A percentile compares a stretch with the other conserved stretches of the same genome.
Conservation (phyloP, 2,888 invertebrate species). For the Andrena marginata region DNA sequence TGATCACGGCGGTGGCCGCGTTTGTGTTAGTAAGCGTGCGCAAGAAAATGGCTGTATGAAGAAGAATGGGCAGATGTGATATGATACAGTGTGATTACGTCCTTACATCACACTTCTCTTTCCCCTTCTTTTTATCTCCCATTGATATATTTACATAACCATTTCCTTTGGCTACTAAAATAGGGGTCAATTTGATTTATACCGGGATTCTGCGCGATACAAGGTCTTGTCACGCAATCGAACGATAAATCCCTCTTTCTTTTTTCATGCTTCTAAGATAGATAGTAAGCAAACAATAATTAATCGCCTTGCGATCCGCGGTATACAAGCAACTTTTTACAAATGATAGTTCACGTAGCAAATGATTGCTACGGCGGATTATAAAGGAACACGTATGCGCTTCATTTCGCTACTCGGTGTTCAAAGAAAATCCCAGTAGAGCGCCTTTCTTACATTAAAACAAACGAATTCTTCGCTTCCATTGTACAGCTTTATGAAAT, state of each 20-base stretch:
- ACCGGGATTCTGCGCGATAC: slow-evolving; percentile 7
- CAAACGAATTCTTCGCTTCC: no score
- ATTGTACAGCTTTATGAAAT: no score
- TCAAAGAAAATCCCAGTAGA: no score
- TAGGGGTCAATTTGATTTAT: slow-evolving; percentile 51
- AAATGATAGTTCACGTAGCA: no score
- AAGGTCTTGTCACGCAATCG: slow-evolving; percentile 19
- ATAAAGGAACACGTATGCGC: no score
- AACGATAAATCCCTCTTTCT: not conserved
- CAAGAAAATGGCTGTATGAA: not conserved
- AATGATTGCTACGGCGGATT: no score
- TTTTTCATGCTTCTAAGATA: not conserved
- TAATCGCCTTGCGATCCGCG: no score
- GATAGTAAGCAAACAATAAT: not conserved
- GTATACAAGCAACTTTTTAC: no score
- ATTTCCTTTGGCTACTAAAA: slow-evolving; percentile 37
- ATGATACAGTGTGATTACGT: slow-evolving; percentile 9
- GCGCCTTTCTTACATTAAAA: no score
- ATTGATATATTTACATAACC: slow-evolving; percentile 45
- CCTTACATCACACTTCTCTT: slow-evolving; percentile 29
- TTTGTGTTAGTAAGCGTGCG: not conserved
- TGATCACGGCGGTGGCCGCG: not conserved
- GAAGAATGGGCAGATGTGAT: slow-evolving; percentile 13
- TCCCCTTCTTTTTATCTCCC: slow-evolving; percentile 6
- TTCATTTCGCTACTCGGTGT: no score